phyloP scores from a whole-genome alignment of 2,797 vertebrate genomes.

The Macroramphosus scolopax region DNA sequence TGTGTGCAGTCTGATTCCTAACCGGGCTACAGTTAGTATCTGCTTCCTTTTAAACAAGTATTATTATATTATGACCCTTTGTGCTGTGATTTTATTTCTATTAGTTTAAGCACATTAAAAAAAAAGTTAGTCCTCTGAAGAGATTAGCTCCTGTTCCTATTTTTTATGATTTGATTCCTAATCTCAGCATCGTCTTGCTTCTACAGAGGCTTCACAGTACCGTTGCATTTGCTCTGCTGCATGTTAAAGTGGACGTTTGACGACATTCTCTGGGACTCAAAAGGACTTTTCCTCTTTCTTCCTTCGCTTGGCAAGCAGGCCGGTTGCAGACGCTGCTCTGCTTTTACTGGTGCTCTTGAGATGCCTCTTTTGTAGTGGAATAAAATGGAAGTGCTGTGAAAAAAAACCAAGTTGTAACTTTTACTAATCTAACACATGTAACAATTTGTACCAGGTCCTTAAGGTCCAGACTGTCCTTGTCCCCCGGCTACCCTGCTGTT shows the following conservation, averaged over 20 bases:
- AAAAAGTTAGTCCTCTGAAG: too few species aligned
- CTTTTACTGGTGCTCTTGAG: constrained; percentile 64
- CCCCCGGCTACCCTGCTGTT: too few species aligned
- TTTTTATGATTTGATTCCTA: too few species aligned
- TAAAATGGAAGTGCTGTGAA: constrained; percentile 74
- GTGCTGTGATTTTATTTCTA: constrained; percentile 47
- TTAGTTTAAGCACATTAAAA: too few species aligned
- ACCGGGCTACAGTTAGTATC: constrained; percentile 15
- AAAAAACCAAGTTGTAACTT: too few species aligned
- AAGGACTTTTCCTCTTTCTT: constrained; percentile 27
- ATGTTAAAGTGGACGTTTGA: constrained; percentile 42
- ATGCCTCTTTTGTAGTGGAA: constrained; percentile 77
- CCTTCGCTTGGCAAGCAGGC: constrained; percentile 47
- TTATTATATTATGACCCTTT: constrained; percentile 39
- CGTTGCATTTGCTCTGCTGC: too few species aligned
- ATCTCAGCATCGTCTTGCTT: too few species aligned
- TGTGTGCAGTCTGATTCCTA: constrained; percentile 17
- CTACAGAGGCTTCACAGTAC: too few species aligned
- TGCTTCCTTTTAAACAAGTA: constrained; percentile 28
- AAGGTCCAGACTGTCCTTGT: too few species aligned
- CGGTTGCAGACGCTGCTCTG: constrained; percentile 51
- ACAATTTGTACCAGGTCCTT: too few species aligned
- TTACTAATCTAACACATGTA: too few species aligned
- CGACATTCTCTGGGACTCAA: constrained; percentile 27
- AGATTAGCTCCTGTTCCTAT: too few species aligned